Percentiles rank a stretch among this genome's conserved stretches.
Evolutionary conservation across 2,797 vertebrate genomes (phyloP).

Genomic region (Siniperca scherzeri): DNA sequence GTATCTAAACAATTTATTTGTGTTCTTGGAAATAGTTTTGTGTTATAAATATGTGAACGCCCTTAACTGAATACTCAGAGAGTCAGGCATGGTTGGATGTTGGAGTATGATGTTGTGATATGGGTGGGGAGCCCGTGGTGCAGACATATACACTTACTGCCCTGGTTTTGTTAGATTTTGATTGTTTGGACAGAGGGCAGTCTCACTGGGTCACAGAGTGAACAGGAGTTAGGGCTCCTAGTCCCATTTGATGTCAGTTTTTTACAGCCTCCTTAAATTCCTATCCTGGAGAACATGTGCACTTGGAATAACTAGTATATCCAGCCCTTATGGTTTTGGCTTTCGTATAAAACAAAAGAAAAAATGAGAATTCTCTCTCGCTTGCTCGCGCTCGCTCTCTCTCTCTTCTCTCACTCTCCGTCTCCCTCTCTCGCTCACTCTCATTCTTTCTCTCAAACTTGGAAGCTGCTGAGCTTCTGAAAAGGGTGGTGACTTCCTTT

Average conservation of each 20-base stretch:
- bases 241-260: slow-evolving; percentile 42
- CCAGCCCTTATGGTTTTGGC: slow-evolving; percentile 38
- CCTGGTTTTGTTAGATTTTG: slow-evolving; percentile 56
- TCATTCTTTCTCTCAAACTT: slow-evolving; percentile 83
- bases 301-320: slow-evolving; percentile 29
- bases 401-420: slow-evolving; percentile 64
- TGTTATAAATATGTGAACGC: slow-evolving; percentile 48
- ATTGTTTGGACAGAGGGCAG: slow-evolving; percentile 77
- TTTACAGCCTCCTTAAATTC: slow-evolving; percentile 43
- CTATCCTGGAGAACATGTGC: slow-evolving; percentile 22
- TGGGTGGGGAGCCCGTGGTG: slow-evolving; percentile 68
- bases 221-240: slow-evolving; percentile 39
- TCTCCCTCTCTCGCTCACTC: slow-evolving; percentile 71
- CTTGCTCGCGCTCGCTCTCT: slow-evolving; percentile 68
- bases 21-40: slow-evolving; percentile 32
- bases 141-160: slow-evolving; percentile 66
- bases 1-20: slow-evolving; percentile 1
- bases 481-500: slow-evolving; percentile 99
- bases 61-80: slow-evolving; percentile 32
- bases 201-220: slow-evolving; percentile 61
- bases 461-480: slow-evolving; percentile 92
- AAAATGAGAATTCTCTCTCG: slow-evolving; percentile 48
- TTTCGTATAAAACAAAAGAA: slow-evolving; percentile 54
- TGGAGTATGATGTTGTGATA: slow-evolving; percentile 71
- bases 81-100: slow-evolving; percentile 53